Conservation (phyloP, 2,888 invertebrate genomes). For the Schrankia costaestrigalis region DNA sequence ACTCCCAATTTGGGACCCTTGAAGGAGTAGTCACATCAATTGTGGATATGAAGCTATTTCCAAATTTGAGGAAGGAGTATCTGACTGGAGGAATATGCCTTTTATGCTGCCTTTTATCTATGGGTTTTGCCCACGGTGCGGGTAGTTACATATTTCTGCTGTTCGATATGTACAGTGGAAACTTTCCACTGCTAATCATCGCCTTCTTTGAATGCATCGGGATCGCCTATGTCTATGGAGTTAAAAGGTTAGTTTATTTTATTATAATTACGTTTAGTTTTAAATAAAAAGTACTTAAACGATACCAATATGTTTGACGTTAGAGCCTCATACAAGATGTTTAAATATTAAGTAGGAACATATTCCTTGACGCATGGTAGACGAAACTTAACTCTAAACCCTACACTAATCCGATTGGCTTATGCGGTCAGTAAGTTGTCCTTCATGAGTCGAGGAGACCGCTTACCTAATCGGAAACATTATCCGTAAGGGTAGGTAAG, state of each 20-base stretch:
- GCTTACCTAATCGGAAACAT: too few relatives aligned
- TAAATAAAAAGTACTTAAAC: too few relatives aligned
- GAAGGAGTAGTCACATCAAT: conserved; percentile 98
- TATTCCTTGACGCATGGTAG: too few relatives aligned
- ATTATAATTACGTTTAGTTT: too few relatives aligned
- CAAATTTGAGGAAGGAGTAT: conserved; percentile 93
- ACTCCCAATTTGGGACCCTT: conserved; percentile 97
- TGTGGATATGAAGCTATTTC: conserved; percentile 96
- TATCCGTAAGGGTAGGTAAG: too few relatives aligned
- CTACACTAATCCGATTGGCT: too few relatives aligned
- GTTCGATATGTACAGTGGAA: conserved; percentile 96
- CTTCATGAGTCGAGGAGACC: too few relatives aligned
- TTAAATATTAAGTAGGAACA: too few relatives aligned
- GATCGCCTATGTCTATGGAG: conserved; percentile 96
- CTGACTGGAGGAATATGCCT: conserved; percentile 91
- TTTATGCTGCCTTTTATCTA: conserved; percentile 90
- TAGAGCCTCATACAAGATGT: too few relatives aligned
- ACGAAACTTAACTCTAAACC: too few relatives aligned
- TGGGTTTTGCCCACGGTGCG: conserved; percentile 95
- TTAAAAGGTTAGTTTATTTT: conserved; percentile 85
- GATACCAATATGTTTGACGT: too few relatives aligned
- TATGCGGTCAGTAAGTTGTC: too few relatives aligned
- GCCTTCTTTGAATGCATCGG: conserved; percentile 96
- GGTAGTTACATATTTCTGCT: conserved; percentile 96
- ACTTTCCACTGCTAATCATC: conserved; percentile 94